Conservation (phyloP, 2,888 invertebrate species). For the Ligdia adustata region DNA sequence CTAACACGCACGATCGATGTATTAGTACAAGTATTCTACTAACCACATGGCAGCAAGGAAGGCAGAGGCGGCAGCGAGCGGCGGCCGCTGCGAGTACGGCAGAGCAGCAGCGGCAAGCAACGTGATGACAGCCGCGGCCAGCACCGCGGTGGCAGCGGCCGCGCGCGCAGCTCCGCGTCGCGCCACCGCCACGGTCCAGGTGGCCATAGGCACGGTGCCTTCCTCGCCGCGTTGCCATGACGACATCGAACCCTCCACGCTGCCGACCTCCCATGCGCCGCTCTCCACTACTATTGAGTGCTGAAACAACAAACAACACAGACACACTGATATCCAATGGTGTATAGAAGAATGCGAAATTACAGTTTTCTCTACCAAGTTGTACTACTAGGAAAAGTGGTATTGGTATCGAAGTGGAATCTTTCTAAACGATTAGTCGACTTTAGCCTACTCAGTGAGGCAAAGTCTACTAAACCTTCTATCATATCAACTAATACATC, state of each 20-base stretch:
- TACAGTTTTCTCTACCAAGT: no score
- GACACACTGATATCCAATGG: neutral
- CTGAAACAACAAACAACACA: constrained; percentile 36
- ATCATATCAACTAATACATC: no score
- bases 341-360: no score
- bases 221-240: constrained; percentile 35
- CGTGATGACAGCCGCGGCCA: constrained; percentile 44
- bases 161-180: constrained; percentile 45
- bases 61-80: constrained; percentile 64
- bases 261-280: constrained; percentile 61
- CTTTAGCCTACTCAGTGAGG: no score
- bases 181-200: constrained; percentile 48
- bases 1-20: no score
- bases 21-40: no score
- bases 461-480: no score
- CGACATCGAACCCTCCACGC: constrained; percentile 37
- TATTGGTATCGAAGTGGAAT: no score
- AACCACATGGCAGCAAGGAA: constrained; percentile 63
- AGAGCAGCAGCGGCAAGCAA: constrained; percentile 52
- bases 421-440: no score
- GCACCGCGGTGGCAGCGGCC: constrained; percentile 34
- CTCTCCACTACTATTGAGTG: constrained; percentile 55
- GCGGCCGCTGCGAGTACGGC: constrained; percentile 53
- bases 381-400: no score
- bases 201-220: constrained; percentile 37